Evolutionary conservation across 2,797 vertebrate genomes (phyloP), one percentile per base, ranked within the genome.

Genomic region (Gila robusta): DNA sequence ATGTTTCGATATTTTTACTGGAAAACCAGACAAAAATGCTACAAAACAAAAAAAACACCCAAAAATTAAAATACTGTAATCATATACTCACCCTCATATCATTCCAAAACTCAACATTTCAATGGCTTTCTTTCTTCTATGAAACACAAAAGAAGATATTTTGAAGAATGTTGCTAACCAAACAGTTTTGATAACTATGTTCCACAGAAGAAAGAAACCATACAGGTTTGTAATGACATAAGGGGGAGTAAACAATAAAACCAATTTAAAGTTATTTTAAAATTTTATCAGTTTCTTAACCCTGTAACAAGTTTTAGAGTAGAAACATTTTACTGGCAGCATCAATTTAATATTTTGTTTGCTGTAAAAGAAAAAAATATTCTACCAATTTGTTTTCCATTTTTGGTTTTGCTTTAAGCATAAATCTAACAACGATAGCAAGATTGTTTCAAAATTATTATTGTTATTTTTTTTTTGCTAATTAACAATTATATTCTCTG

Each of bases 31-130:
- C 8, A 49, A 49, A 59, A 49, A 28, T 74, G 26, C 12, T 4
- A 4, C 3, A 47, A 47, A 14, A 47, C 0, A 14, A 14, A 14
- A 14, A 44, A 47, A 47, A 1, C 0, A 44, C 2, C 11, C 16
- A 28, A 49, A 73, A 73, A 19, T 32, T 0, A 0, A 73, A 19
- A 28, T 26, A 59, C 8, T 23, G 0, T 59, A 9, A n/a, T 4
- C 3, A 28, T 47, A 28, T 73, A 28, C 70, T 41, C 41, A 41
- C 41, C 41, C 41, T 41, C 44, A 44, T 44, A 12, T 44, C 41
- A 44, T 44, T 44, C 41, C 41, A 44, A 44, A 44, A 44, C 41
- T 72, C 41, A 71, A 44, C 23, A 71, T 44, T 71, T 10, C 23
- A 71, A n/a, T n/a, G 5, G 3, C 23, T 72, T 47, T 47, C 7